Base-by-base conservation (phyloP, 1,140 invertebrate genomes). In the Artemia franciscana region DNA sequence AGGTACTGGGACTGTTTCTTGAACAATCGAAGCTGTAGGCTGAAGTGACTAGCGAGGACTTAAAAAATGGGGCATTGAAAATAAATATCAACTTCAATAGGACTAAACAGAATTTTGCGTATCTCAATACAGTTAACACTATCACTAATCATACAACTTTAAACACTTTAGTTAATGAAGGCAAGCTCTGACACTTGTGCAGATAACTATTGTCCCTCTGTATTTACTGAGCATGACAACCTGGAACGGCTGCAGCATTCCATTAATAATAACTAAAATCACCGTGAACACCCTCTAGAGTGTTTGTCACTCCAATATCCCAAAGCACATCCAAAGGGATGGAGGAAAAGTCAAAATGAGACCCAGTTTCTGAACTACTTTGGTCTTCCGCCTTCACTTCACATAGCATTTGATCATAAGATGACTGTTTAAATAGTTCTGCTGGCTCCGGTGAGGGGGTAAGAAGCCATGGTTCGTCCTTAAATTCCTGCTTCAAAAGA, bases 291-390 rank as follows among this genome's bases (percentile, higher is more conserved):
- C 39, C 39, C 39, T 51, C 39, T 2, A 51, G 39, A 62, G 78
- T 78, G 66, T 69, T 76, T 64, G 72, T 72, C 15, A 78, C 75
- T 65, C 78, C 77, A 68, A 82, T 79, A 70, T 80, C 78, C 66
- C 76, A 80, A 63, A 82, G 73, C 68, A 76, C 75, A 69, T 76
- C 73, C 5, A 70, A 84, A 21, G 82, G 80, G 60, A 81, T 80
- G 70, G 80, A 82, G 62, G 82, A 82, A 74, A 88, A 88, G 71
- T 86, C 84, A 66, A 88, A 82, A 70, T 86, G 84, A 9, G 84
- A 84, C 2, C 79, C 80, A 18, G 79, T 18, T 51, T 51, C 39
- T 18, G 21, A 12, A 18, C 39, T 15, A 51, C 39, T 51, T n/a
- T n/a, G n/a, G 12, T 51, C 39, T 51, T 51, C 39, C 21, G 39